phyloP scores from a whole-genome alignment of 23 tunicate genomes.

The Corella eumyota region DNA sequence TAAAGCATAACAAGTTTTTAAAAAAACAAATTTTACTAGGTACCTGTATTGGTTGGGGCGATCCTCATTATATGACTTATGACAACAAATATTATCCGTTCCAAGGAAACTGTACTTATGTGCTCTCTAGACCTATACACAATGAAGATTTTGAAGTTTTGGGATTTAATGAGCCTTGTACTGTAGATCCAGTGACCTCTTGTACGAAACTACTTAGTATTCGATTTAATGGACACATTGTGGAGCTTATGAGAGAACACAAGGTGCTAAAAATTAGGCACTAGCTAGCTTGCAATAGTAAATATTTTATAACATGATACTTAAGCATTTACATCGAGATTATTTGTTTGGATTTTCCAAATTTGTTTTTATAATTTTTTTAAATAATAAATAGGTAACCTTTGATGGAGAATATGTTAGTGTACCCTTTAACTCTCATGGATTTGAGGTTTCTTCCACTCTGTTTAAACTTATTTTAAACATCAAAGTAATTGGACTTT shows the following conservation, averaged over 20 bases:
- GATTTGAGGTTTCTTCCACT: not conserved
- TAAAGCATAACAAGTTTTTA: too few species aligned
- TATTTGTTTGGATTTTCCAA: too few species aligned
- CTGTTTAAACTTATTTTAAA: not conserved
- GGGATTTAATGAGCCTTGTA: slow-evolving; percentile 18
- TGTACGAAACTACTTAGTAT: slow-evolving; percentile 18
- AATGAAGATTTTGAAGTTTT: slow-evolving; percentile 8
- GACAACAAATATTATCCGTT: slow-evolving; percentile 17
- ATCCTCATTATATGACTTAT: slow-evolving; percentile 22
- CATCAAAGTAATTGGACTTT: not conserved
- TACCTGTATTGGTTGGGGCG: slow-evolving; percentile 33
- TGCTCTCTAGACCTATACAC: slow-evolving; percentile 4
- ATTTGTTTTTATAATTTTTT: not conserved
- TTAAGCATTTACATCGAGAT: too few species aligned
- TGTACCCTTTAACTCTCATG: not conserved
- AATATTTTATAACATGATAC: too few species aligned
- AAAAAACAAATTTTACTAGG: too few species aligned
- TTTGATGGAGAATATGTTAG: not conserved
- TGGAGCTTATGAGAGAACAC: not conserved
- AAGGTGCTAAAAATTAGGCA: too few species aligned
- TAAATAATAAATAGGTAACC: slow-evolving; percentile 6
- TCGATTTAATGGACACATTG: slow-evolving; percentile 2
- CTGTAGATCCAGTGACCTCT: slow-evolving; percentile 16
- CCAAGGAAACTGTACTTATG: slow-evolving; percentile 32
- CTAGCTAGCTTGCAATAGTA: too few species aligned